phyloP scores from a whole-genome alignment of 2,113 vertebrate species.

The Sterrhoptilus dennistouni region DNA sequence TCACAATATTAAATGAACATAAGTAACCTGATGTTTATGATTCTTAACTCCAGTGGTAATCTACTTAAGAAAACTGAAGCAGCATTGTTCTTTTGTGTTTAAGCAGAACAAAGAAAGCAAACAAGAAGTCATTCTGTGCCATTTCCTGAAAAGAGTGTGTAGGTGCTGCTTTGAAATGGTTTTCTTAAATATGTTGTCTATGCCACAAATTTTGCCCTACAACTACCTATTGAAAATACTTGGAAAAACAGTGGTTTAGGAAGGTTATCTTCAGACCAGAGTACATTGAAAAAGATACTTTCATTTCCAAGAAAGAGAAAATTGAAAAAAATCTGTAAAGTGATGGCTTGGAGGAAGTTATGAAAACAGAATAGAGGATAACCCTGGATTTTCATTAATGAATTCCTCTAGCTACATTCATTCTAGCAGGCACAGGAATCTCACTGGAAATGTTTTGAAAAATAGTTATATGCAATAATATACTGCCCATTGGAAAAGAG shows the following conservation, averaged over 20 bases:
- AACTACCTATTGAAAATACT: background rate
- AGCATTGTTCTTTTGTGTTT: background rate
- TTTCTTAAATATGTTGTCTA: background rate
- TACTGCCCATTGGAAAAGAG: background rate
- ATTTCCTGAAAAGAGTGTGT: background rate
- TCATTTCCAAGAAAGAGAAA: background rate
- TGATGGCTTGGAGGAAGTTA: background rate
- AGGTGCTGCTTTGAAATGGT: background rate
- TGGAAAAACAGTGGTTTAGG: background rate
- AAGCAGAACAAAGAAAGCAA: background rate
- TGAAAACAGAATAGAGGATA: background rate
- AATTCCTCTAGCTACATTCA: background rate
- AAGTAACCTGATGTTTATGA: background rate
- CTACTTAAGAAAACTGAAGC: background rate
- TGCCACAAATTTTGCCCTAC: background rate
- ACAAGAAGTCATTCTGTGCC: background rate
- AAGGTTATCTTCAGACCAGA: background rate
- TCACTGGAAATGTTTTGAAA: background rate
- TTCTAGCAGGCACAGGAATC: background rate
- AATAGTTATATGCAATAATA: background rate
- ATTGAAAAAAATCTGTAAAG: background rate
- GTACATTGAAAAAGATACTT: background rate
- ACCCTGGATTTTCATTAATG: background rate
- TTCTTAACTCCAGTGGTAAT: background rate
- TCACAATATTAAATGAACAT: background rate